Conservation (phyloP, 2,113 vertebrate genomes). For the Arizona elegans region DNA sequence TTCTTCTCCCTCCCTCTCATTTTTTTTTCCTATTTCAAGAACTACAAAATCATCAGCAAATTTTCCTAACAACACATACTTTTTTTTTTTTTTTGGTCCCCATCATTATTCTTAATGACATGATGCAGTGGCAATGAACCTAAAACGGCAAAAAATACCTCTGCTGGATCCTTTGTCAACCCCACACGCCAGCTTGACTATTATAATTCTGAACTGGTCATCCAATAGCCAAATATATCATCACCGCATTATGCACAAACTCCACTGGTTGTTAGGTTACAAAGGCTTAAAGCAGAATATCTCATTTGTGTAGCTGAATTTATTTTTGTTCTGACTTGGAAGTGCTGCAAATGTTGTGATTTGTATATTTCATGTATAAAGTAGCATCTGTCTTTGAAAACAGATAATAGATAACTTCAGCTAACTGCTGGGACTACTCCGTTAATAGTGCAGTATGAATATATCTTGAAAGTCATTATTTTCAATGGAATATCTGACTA, state of each 20-base stretch:
- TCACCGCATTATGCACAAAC: conserved; percentile 31
- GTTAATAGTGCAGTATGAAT: neutral
- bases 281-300: conserved; percentile 33
- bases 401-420: conserved; percentile 26
- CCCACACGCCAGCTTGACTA: neutral
- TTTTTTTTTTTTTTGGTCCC: conserved; percentile 16
- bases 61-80: conserved; percentile 42
- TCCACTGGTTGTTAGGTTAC: conserved; percentile 32
- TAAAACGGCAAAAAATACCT: conserved; percentile 43
- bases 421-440: neutral
- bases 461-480: neutral
- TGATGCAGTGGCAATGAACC: conserved; percentile 50
- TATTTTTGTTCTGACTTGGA: conserved; percentile 13
- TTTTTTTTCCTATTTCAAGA: conserved; percentile 23
- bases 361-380: conserved; percentile 38
- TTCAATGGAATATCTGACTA: neutral
- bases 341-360: conserved; percentile 31
- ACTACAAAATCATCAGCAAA: conserved; percentile 46
- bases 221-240: conserved; percentile 43
- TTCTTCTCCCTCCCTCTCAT: neutral
- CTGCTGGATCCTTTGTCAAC: conserved; percentile 18
- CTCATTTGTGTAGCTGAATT: conserved; percentile 28
- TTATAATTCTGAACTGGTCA: conserved; percentile 46
- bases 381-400: conserved; percentile 32
- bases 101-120: conserved; percentile 45